Evolutionary conservation across 2,888 invertebrate genomes (phyloP), one percentile per base, ranked within the genome.

Genomic region (Boloria euphrosyne): DNA sequence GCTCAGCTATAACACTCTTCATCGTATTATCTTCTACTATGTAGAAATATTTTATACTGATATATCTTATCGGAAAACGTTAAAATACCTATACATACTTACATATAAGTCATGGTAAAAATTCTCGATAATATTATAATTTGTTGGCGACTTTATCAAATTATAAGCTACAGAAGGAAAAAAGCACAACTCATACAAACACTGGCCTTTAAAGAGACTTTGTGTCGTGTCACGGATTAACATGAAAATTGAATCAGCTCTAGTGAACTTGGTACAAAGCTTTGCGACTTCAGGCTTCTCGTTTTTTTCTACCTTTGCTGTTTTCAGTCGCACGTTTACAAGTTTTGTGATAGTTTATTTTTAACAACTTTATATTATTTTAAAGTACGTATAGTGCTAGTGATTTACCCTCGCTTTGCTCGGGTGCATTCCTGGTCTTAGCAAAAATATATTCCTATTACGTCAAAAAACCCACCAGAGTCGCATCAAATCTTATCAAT

Each of bases 241-340:
- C 85, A 86, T 86, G 85, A 81, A 85, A 86, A 88, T 86, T 84
- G 84, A 88, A 88, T 87, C 85, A 84, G 80, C 79, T 78, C 79
- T 80, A 77, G 77, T 68, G 75, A 80, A 83, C 81, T 82, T 73
- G 68, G 76, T 69, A 76, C 78, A 78, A 79, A 81, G 80, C 80
- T 78, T 76, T 81, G 78, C 75, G 74, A 81, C 78, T 78, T 71
- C 66, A 71, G 74, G 75, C 75, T 75, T 77, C 49, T 31, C 6
- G 38, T 59, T 46, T 47, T 31, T 46, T 52, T 38, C 4, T 38
- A 44, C 43, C 18, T 43, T 14, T 58, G 3, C 4, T 22, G 5
- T 46, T 46, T 57, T 57, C 44, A 44, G 18, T 46, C 16, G n/a
- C n/a, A 38, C 10, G 31, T 38, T 38, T 10, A 38, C 31, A 38